Evolutionary conservation across 1,140 invertebrate species (phyloP), one percentile per base, ranked within the genome.

Genomic region (Papilio helenus): DNA sequence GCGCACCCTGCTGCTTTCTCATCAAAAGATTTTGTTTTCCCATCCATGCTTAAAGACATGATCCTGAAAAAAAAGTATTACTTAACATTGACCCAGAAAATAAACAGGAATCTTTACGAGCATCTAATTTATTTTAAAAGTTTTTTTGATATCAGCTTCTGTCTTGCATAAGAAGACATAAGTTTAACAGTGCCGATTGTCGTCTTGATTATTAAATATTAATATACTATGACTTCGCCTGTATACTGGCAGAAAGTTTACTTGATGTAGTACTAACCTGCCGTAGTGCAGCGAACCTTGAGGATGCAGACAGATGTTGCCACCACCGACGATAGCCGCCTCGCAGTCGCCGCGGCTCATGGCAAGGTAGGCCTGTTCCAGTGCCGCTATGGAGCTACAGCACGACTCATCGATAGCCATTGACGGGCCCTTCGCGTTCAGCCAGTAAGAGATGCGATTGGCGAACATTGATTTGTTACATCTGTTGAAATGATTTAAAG

Each of bases 351-450:
- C 98, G 68, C 96, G 95, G 44, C 96, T 95, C 1, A 99, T 97
- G 1, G 97, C 96, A 79, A 95, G 95, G 82, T 98, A 97, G 5
- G 98, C 98, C 84, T 98, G 96, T 85, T 98, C 97, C 16, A 99
- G 86, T 0, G 98, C 98, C 80, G 97, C 96, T 77, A 98, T 95
- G 80, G 98, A 98, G 42, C 98, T 99, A 68, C 97, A 98, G 94
- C 98, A 99, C 10, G 98, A 98, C 16, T 98, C 97, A 88, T 99
- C 98, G 1, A 98, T 95, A 8, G 97, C 94, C 90, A 97, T 97
- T 73, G 98, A 98, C 0, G 98, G 98, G 44, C 97, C 97, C 80
- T 95, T 96, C 0, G 96, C 87, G 73, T 97, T 96, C 12, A 97
- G 85, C 90, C 95, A 96, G 80, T 97, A 97, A 0, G 98, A 99